phyloP scores from a whole-genome alignment of 2,888 invertebrate genomes.

The Tuberolachnus salignus region DNA sequence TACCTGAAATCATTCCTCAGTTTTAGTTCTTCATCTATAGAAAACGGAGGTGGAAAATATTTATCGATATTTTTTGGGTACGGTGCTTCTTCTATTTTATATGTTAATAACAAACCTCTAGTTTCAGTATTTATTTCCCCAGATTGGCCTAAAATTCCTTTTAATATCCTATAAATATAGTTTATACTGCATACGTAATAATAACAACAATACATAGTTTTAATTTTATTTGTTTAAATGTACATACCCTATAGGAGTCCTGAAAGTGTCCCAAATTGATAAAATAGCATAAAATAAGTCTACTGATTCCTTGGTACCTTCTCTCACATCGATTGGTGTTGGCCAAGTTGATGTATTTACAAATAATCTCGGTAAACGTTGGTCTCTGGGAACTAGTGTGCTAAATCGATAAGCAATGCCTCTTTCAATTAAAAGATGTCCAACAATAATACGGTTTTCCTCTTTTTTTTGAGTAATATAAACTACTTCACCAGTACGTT shows the following conservation, averaged over 20 bases:
- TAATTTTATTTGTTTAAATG: not conserved
- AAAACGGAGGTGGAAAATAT: slow-evolving; percentile 61
- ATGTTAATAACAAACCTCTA: slow-evolving; percentile 72
- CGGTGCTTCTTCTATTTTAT: slow-evolving; percentile 65
- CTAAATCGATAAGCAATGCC: not conserved
- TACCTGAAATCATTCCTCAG: slow-evolving; percentile 47
- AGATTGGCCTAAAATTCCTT: slow-evolving; percentile 74
- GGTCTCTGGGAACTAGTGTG: slow-evolving; percentile 48
- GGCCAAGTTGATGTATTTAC: slow-evolving; percentile 26
- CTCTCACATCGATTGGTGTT: not conserved
- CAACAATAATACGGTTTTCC: slow-evolving; percentile 77
- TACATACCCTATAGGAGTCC: slow-evolving; percentile 48
- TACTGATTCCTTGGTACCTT: slow-evolving; percentile 28
- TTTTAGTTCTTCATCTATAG: slow-evolving; percentile 61
- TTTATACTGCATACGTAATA: not conserved
- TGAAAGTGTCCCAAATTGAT: slow-evolving; percentile 46
- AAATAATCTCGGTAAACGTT: slow-evolving; percentile 46
- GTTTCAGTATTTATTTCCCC: slow-evolving; percentile 81
- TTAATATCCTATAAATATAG: slow-evolving; percentile 63
- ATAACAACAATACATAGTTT: not conserved
- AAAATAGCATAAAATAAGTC: slow-evolving; percentile 51
- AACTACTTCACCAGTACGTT: slow-evolving; percentile 68
- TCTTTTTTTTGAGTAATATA: slow-evolving; percentile 75
- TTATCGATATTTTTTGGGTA: slow-evolving; percentile 70
- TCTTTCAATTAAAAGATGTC: slow-evolving; percentile 65